Base-by-base conservation (phyloP, 37 sponge, comb jelly and placozoan genomes). In the Hexactinellida sp. region DNA sequence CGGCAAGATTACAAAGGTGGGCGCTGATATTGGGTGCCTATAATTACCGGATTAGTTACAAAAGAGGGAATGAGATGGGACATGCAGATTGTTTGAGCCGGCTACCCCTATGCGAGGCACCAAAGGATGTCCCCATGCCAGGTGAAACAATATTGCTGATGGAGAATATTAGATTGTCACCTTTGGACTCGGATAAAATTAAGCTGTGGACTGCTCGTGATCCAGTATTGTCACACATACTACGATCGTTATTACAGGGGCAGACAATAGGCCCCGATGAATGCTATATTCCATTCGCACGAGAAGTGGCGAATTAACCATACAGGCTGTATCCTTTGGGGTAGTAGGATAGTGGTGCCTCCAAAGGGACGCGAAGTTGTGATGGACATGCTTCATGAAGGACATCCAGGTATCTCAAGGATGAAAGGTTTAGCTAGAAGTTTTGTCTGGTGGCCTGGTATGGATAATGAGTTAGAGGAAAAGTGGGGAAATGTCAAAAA, bases 361-460 rank as follows among this genome's bases (percentile, higher is more conserved):
- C 36, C n/a, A 28, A 38, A 38, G 38, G 55, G 88, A 36, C 24
- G 88, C 36, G 54, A 83, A 13, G 10, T 34, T 1, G 54, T 85
- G 35, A 36, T 39, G 71, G 38, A 19, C 32, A 36, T 54, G 39
- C 38, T 54, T 1, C 24, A 84, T 10, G 83, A 39, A 25, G 83
- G 36, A 5, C 83, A 54, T 37, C 86, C 84, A 36, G 86, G 86
- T 0, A 37, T 51, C 34, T 38, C 19, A 13, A 86, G 36, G 41
- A 89, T 89, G 89, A 41, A 90, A 32, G 13, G 86, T 0, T 25
- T 89, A 7, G 90, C 90, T 0, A 21, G 87, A 3, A 38, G 52
- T 0, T 87, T 38, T 39, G 82, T 86, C 0, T 90, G 90, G 90
- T 90, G 90, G 87, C 87, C 87, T 0, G 54, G 82, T 5, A 84